phyloP scores from a whole-genome alignment of 2,113 vertebrate genomes.

The Pituophis catenifer region DNA sequence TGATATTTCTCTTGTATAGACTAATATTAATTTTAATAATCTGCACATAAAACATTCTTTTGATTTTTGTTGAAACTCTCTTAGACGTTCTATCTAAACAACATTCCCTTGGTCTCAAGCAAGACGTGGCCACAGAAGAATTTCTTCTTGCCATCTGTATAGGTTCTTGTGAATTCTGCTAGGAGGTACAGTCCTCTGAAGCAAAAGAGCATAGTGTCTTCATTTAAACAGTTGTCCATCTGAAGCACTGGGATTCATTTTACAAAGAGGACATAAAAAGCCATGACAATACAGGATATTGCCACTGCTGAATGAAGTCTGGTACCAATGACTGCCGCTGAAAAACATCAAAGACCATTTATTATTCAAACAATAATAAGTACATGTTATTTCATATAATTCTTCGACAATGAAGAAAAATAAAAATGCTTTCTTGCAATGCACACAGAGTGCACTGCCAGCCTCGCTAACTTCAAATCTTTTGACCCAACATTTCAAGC shows the following conservation, averaged over 20 bases:
- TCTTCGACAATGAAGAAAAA: not conserved
- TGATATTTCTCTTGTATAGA: conserved; percentile 32
- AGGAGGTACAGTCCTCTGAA: conserved; percentile 34
- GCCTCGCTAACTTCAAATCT: not conserved
- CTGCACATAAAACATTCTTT: conserved; percentile 40
- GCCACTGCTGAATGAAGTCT: conserved; percentile 86
- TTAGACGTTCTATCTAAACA: conserved; percentile 18
- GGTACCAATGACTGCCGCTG: conserved; percentile 90
- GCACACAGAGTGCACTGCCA: not conserved
- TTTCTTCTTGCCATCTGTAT: conserved; percentile 19
- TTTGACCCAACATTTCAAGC: not conserved
- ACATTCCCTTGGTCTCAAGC: conserved; percentile 11
- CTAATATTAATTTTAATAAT: conserved; percentile 35
- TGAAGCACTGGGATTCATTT: conserved; percentile 76
- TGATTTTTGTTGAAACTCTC: conserved; percentile 39
- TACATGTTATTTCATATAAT: not conserved
- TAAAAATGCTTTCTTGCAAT: not conserved
- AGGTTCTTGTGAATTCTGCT: conserved; percentile 25
- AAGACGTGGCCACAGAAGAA: not conserved
- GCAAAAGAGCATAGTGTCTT: not conserved
- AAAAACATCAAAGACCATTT: conserved; percentile 11
- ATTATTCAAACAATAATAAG: not conserved
- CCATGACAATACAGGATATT: conserved; percentile 82
- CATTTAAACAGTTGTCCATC: conserved; percentile 11
- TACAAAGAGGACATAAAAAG: conserved; percentile 86